Base-by-base conservation (phyloP, 2,797 vertebrate species). In the Brotula barbata region DNA sequence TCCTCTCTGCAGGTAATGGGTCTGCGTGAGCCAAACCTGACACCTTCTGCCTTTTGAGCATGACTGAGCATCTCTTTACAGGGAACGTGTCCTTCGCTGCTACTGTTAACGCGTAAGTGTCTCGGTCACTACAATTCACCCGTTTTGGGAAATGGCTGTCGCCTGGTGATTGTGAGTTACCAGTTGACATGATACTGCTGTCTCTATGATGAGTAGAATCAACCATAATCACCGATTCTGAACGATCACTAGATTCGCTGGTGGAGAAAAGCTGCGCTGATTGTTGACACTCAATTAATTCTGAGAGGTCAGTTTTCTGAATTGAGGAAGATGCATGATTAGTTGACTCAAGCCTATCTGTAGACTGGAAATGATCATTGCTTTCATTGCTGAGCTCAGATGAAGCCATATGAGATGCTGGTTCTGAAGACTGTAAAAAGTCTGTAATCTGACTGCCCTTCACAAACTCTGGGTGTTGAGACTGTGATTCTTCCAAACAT, bases 401-500 rank as follows among this genome's bases (percentile, higher is more conserved):
- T n/a, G 31, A n/a, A 14, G 13, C 0, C 11, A 28, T 46, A 58
- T 21, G 0, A 42, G 47, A 20, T 0, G 42, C n/a, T 19, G 28
- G 15, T 31, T 58, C 40, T 41, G 40, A 31, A 7, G 58, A 49
- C 33, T 44, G 45, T 11, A 20, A 11, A 8, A n/a, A 12, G 20
- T 58, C 53, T 19, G 14, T 1, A 2, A 10, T 33, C 12, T 17
- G 45, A 23, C 41, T 1, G 2, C 47, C 23, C 19, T 56, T 25
- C 19, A n/a, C 20, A 9, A 47, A 52, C 3, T 0, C 21, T 4
- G 16, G 16, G 17, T 36, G 34, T 13, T 55, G 10, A 11, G 22
- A 10, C 11, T 0, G 71, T 58, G 48, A 33, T 44, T 20, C 10
- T 33, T 37, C 82, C 64, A 85, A 51, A 73, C 81, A 77, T 49